phyloP scores from a whole-genome alignment of 1,140 invertebrate genomes.

The Mycetomoellerius zeteki region DNA sequence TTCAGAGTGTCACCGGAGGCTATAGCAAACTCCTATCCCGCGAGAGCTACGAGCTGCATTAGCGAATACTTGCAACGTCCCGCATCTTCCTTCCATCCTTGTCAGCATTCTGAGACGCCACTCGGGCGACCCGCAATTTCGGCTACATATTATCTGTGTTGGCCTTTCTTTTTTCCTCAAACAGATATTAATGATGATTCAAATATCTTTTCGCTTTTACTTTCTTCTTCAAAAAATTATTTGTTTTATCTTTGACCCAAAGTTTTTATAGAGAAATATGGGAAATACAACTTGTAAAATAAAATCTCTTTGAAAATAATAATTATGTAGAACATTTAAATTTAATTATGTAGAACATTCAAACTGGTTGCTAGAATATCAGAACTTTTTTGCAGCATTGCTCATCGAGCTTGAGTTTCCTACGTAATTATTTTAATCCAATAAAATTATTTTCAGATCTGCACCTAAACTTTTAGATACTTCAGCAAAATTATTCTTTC shows the following conservation, averaged over 20 bases:
- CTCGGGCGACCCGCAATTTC: constrained; percentile 67
- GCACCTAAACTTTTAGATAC: no score
- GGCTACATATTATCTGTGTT: constrained; percentile 67
- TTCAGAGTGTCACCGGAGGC: constrained; percentile 80
- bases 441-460: no score
- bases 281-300: not conserved
- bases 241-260: not conserved
- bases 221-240: not conserved
- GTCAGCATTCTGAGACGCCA: constrained; percentile 75
- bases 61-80: constrained; percentile 76
- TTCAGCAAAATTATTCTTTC: no score
- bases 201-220: not conserved
- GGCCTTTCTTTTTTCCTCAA: constrained; percentile 1
- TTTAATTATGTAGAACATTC: no score
- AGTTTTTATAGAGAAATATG: not conserved
- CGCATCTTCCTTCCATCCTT: constrained; percentile 39
- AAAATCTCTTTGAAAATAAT: not conserved
- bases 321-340: not conserved
- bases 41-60: constrained; percentile 81
- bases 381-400: no score
- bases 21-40: constrained; percentile 74
- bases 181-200: not conserved
- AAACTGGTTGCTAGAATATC: no score
- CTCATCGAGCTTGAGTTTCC: no score
- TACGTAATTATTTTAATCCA: no score